Conservation (phyloP, 1,140 invertebrate genomes). For the Oryctes rhinoceros region DNA sequence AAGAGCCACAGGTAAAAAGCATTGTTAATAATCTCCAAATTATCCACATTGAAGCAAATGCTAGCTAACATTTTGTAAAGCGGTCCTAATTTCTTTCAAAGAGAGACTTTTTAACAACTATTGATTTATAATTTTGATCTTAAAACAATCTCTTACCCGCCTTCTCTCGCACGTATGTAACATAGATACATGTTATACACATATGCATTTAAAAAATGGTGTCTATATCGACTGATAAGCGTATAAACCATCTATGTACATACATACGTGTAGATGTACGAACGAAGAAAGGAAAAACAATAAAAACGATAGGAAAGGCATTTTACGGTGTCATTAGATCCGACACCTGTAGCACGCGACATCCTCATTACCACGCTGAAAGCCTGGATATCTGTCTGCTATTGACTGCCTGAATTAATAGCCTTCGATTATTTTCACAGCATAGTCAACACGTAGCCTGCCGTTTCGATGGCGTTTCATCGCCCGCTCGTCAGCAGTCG, state of each 20-base stretch:
- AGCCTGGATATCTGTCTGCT: constrained; percentile 51
- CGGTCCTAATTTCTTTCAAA: no score
- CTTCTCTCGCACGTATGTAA: no score
- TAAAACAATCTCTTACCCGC: no score
- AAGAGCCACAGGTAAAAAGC: no score
- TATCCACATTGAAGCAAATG: no score
- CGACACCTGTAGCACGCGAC: constrained; percentile 55
- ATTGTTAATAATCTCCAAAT: no score
- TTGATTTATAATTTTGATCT: no score
- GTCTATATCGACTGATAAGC: background rate
- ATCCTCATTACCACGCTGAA: constrained; percentile 49
- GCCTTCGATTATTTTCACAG: constrained; percentile 55
- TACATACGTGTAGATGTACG: background rate
- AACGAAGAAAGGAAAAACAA: background rate
- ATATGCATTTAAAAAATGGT: no score
- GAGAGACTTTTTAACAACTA: no score
- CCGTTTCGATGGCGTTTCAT: constrained; percentile 23
- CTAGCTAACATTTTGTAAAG: no score
- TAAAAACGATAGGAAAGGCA: constrained; percentile 41
- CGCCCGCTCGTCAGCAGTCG: constrained; percentile 7
- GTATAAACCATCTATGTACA: background rate
- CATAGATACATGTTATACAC: no score
- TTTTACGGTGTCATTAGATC: constrained; percentile 52
- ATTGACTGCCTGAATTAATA: constrained; percentile 56
- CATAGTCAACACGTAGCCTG: constrained; percentile 30